phyloP scores from a whole-genome alignment of 2,888 invertebrate species.

The Tridacna gigas region DNA sequence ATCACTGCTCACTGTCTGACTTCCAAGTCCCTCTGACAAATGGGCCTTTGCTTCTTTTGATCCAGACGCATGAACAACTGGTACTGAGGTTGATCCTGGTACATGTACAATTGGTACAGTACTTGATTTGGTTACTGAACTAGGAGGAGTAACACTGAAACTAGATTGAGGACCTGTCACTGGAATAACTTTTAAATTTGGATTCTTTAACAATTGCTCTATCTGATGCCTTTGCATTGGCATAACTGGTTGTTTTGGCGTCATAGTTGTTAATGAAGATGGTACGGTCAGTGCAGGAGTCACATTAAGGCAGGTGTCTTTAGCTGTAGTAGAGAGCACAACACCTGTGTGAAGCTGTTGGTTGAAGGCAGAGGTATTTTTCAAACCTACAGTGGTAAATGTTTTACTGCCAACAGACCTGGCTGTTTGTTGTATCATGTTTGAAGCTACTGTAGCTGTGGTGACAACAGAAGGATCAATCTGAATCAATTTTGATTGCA shows the following conservation, averaged over 20 bases:
- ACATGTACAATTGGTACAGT: neutral
- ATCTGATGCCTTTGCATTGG: slow-evolving; percentile 16
- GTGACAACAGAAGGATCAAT: slow-evolving; percentile 2
- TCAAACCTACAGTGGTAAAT: neutral
- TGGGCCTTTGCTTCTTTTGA: neutral
- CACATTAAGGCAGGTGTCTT: neutral
- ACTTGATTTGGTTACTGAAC: neutral
- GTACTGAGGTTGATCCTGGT: neutral
- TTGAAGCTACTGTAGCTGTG: neutral
- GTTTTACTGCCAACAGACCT: neutral
- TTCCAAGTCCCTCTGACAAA: neutral
- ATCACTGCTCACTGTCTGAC: neutral
- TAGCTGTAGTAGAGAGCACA: neutral
- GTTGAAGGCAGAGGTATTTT: neutral
- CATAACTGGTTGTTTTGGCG: slow-evolving; percentile 1
- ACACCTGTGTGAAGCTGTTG: neutral
- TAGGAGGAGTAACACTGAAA: neutral
- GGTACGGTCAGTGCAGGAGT: neutral
- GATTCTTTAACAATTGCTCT: slow-evolving; percentile 24
- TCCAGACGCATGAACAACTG: neutral
- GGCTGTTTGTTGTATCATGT: slow-evolving; percentile 3
- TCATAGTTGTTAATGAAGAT: neutral
- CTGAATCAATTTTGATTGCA: neutral
- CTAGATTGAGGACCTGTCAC: slow-evolving; percentile 6
- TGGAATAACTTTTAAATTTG: slow-evolving; percentile 21